Base-by-base conservation (phyloP, 2,888 invertebrate genomes). In the Rhimphoctona megacephalus region DNA sequence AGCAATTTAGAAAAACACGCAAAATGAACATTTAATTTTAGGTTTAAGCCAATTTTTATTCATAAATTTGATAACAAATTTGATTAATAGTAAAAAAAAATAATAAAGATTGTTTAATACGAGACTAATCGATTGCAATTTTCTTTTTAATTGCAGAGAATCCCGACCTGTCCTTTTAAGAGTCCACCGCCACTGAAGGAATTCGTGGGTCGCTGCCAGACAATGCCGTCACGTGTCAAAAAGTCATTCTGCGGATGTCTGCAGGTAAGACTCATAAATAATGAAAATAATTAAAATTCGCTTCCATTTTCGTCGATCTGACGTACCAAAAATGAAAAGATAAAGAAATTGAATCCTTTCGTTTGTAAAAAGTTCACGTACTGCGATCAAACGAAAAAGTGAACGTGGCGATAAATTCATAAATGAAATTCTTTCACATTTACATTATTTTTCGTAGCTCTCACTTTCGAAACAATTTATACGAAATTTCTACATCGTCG, bases 201-300 rank as follows among this genome's bases (percentile, higher is more conserved):
- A 88, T 94, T 94, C 88, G 94, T 94, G 87, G 93, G 94, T 85
- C 94, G 93, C 91, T 94, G 94, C 90, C 94, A 94, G 90, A 93
- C 94, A 89, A 94, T 94, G 94, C 94, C 94, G 91, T 94, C 94
- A 33, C 91, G 94, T 80, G 93, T 94, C 82, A 94, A 94, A 88
- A 95, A 94, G 91, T 95, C 95, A 87, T 95, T 95, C 96, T 98
- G 98, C 96, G 97, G 98, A 92, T 98, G 98, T 93, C 95, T 98
- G 89, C 97, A 98, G 96, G 98, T 98, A 94, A 95, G 95, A 93
- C 14, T 25, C 2, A 17, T 61, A 52, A 67, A 67, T 33, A 76
- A 39, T 54, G n/a, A 66, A 66, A 61, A 25, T n/a, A 14, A 17
- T 52, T 11, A 17, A 54, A 67, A 69, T 39, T 22, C 1, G 1